Percentiles rank a stretch among this genome's conserved stretches.
These are phyloP conservation scores for Planiliza haematocheilus DNA, from an alignment of 2,113 vertebrate species.

Conservation along the genomic window DNA sequence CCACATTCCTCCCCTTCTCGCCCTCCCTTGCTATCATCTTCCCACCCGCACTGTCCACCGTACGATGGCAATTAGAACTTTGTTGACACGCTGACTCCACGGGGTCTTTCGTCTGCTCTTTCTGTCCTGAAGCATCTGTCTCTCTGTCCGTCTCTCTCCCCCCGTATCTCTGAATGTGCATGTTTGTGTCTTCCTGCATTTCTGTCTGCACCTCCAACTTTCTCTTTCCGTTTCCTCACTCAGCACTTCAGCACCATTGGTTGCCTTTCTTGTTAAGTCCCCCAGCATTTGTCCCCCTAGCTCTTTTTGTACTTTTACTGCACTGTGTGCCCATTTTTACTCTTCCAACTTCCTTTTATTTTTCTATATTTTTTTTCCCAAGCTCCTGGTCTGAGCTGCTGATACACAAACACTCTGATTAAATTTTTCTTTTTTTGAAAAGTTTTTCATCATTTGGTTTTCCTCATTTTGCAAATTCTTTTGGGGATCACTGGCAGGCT, in stretches of 20 bases:
- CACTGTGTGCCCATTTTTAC: not conserved
- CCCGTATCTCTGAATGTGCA: conserved; percentile 22
- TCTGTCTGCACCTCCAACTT: conserved; percentile 32
- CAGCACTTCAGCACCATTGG: conserved; percentile 27
- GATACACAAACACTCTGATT: not conserved
- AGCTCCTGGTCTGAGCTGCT: not conserved
- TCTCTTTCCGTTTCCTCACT: conserved; percentile 14
- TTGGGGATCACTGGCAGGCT: conserved; percentile 4
- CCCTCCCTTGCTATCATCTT: conserved; percentile 14
- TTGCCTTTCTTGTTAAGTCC: conserved; percentile 29
- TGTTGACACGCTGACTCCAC: conserved; percentile 53
- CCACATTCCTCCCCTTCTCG: conserved; percentile 25
- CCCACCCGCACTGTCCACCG: conserved; percentile 24
- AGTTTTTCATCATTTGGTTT: conserved; percentile 2
- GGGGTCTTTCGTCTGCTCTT: conserved; percentile 31
- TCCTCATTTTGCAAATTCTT: not conserved
- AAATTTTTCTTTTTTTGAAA: not conserved
- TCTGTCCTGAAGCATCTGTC: conserved; percentile 57
- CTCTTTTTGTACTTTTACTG: conserved; percentile 18
- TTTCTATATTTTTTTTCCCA: not conserved
- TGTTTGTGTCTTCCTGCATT: conserved; percentile 52
- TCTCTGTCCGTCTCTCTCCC: conserved; percentile 29
- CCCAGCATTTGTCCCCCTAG: not conserved
- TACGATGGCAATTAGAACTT: conserved; percentile 58
- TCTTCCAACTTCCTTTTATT: not conserved